A percentile compares a stretch with the other conserved stretches of the same genome.
Evolutionary conservation across 2,888 invertebrate species (phyloP).

Genomic region (Periphyllus acericola): DNA sequence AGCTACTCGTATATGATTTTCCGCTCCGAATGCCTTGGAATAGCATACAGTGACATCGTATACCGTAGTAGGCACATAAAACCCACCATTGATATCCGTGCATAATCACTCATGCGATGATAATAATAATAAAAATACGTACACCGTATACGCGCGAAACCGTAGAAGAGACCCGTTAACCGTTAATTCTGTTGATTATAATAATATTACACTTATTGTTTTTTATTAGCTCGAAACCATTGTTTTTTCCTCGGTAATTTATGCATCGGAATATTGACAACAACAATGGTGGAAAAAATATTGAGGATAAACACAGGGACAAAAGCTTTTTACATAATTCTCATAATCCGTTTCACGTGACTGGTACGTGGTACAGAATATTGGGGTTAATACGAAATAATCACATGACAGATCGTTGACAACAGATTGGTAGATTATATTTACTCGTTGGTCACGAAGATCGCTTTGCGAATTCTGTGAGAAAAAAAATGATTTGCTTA

Average conservation of each 20-base stretch:
- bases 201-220: constrained; percentile 24
- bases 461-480: not conserved
- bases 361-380: not conserved
- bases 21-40: constrained; percentile 41
- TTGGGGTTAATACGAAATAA: constrained; percentile 33
- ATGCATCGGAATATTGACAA: not conserved
- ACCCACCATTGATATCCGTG: constrained; percentile 19
- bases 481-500: not conserved
- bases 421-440: not conserved
- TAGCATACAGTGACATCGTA: constrained; percentile 20
- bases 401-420: not conserved
- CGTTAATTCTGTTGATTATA: constrained; percentile 48
- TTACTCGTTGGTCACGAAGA: not conserved
- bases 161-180: constrained; percentile 47
- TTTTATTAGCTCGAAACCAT: not conserved
- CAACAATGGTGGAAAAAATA: constrained; percentile 2
- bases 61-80: not conserved
- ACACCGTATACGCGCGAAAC: constrained; percentile 39
- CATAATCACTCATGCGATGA: constrained; percentile 46
- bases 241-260: constrained; percentile 9
- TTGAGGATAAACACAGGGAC: constrained; percentile 15
- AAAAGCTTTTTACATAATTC: not conserved
- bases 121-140: constrained; percentile 42
- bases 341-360: constrained; percentile 17
- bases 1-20: constrained; percentile 36